These are phyloP conservation scores for Apodemus sylvaticus DNA, from an alignment of 2,113 vertebrate genomes.

Conservation along the genomic window DNA sequence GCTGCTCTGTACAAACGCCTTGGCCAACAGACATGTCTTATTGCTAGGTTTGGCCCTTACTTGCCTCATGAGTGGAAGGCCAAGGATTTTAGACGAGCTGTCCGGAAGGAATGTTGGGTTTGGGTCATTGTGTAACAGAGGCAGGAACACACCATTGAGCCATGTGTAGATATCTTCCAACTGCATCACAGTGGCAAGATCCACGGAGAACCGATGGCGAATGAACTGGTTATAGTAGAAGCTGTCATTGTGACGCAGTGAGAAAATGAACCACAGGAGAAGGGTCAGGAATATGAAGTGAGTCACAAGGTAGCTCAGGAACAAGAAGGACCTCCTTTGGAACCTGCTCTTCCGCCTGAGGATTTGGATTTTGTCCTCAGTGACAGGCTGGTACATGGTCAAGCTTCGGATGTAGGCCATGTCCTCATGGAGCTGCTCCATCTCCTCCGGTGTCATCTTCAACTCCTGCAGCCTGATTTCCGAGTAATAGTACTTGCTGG, in stretches of 20 bases:
- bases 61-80: conserved; percentile 84
- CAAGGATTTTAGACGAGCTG: conserved; percentile 81
- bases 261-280: conserved; percentile 51
- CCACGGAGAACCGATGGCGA: conserved; percentile 61
- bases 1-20: conserved; percentile 1
- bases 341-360: conserved; percentile 64
- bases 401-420: neutral
- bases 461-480: conserved; percentile 49
- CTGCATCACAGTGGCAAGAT: conserved; percentile 37
- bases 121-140: conserved; percentile 78
- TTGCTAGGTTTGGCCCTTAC: conserved; percentile 67
- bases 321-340: conserved; percentile 62
- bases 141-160: conserved; percentile 66
- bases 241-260: neutral
- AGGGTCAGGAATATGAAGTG: conserved; percentile 79
- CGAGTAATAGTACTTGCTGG: neutral
- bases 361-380: conserved; percentile 66
- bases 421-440: neutral
- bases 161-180: conserved; percentile 74
- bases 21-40: conserved; percentile 61
- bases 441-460: neutral
- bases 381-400: conserved; percentile 76
- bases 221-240: conserved; percentile 79
- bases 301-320: conserved; percentile 13
- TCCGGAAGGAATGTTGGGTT: conserved; percentile 68